Percentiles rank a stretch among this genome's conserved stretches.
Evolutionary conservation across 2,113 vertebrate genomes (phyloP).

Genomic region (Esox niger): DNA sequence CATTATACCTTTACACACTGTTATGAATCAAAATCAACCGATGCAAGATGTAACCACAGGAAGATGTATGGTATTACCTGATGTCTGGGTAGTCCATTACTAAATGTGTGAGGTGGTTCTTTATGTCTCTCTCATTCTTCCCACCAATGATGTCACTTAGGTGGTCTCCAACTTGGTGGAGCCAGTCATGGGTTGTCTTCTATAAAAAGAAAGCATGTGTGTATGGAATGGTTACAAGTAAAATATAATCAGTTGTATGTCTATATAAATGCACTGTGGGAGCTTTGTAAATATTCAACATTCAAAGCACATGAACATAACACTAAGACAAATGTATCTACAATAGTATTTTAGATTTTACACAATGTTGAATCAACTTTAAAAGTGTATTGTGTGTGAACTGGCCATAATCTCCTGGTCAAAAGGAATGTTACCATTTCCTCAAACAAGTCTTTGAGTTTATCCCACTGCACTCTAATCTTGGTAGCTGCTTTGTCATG

Average conservation of each 20-base stretch:
- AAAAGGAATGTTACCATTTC: conserved; percentile 58
- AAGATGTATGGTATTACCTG: conserved; percentile 9
- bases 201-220: conserved; percentile 21
- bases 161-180: conserved; percentile 56
- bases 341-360: neutral
- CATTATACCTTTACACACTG: too few species aligned
- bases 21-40: too few species aligned
- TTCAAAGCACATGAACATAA: too few species aligned
- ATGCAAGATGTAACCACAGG: too few species aligned
- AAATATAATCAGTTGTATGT: too few species aligned
- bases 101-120: conserved; percentile 27
- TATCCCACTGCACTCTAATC: conserved; percentile 54
- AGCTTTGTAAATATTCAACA: too few species aligned
- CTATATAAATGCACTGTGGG: too few species aligned
- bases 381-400: neutral
- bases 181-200: conserved; percentile 62
- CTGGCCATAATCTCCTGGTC: too few species aligned
- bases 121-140: conserved; percentile 43
- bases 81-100: conserved; percentile 52
- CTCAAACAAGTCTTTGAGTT: conserved; percentile 52
- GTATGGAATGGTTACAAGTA: too few species aligned
- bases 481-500: conserved; percentile 61
- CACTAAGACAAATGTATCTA: neutral
- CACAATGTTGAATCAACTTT: neutral
- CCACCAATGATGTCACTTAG: conserved; percentile 52